These are phyloP conservation scores for Megaceryle torquata DNA, from an alignment of 2,113 vertebrate genomes.

Conservation along the genomic window DNA sequence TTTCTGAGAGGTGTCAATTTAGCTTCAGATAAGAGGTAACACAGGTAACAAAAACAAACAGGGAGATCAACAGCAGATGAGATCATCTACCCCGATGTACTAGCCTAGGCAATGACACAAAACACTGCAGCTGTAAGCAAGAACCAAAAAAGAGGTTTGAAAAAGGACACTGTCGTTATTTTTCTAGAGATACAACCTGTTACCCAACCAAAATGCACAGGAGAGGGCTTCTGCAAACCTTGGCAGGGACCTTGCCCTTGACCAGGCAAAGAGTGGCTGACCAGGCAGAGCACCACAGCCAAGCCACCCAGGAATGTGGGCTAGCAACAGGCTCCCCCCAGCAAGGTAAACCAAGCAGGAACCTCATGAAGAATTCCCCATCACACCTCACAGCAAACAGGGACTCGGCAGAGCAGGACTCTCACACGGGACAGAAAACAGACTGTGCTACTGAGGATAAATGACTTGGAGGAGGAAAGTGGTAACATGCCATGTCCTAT, in stretches of 20 bases:
- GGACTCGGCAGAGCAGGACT: background rate
- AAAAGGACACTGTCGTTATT: background rate
- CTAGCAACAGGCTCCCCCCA: background rate
- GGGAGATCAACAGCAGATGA: background rate
- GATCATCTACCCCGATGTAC: background rate
- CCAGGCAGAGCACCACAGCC: background rate
- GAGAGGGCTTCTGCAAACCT: background rate
- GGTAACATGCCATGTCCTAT: accelerated
- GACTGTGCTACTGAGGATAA: background rate
- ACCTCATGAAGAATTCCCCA: background rate
- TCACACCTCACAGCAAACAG: background rate
- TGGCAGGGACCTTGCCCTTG: background rate
- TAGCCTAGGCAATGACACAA: accelerated
- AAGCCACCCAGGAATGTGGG: background rate
- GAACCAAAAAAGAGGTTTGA: background rate
- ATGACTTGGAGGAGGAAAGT: background rate
- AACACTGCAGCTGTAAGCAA: background rate
- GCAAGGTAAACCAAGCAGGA: background rate
- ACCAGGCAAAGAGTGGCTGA: background rate
- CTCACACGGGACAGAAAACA: background rate
- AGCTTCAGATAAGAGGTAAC: background rate
- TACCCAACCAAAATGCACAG: background rate
- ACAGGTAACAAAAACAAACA: background rate
- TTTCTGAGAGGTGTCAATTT: background rate
- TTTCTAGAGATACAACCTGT: background rate